Evolutionary conservation across 2,888 invertebrate species (phyloP), one percentile per base, ranked within the genome.

Genomic region (Cerastis leucographa): DNA sequence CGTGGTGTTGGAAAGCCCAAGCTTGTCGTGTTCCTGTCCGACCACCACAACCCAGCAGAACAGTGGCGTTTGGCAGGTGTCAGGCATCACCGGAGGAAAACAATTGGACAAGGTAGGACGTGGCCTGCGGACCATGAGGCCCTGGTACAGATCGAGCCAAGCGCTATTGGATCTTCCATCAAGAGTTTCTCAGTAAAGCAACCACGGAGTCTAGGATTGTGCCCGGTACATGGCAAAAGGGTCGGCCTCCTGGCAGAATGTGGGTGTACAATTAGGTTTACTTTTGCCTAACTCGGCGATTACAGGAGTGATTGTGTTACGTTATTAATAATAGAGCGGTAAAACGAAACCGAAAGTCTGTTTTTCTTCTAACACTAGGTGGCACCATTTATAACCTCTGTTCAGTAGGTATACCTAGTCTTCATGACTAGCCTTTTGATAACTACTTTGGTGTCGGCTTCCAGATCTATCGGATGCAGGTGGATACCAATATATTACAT

Each of bases 11-110:
- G 96, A 97, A 78, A 95, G 94, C 49, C 87, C 90, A 0, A 88
- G 90, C 65, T 25, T 88, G 7, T 89, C 92, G 0, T 97, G 97
- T 79, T 94, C 95, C 0, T 97, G 97, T 65, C 97, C 97, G 0
- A 83, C 90, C 0, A 80, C 90, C 0, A 90, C 90, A 59, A 90
- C 90, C 59, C 91, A 92, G 42, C 93, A 96, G 83, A 95, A 92
- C 89, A 95, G 94, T 80, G 95, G 96, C 51, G 83, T 95, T 61
- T 97, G 97, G 97, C 95, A 96, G 80, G 95, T 96, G 11, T 95
- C 96, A 0, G 97, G 96, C 0, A 86, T 95, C 0, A 85, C 94
- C 3, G 95, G 96, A 0, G 97, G 96, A 0, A 95, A 94, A 82
- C 95, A 94, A 59, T 90, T 92, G 2, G 95, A 94, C 70, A 95